These are phyloP conservation scores for Tragelaphus eurycerus DNA, from an alignment of 2,797 vertebrate genomes.

Conservation along the genomic window DNA sequence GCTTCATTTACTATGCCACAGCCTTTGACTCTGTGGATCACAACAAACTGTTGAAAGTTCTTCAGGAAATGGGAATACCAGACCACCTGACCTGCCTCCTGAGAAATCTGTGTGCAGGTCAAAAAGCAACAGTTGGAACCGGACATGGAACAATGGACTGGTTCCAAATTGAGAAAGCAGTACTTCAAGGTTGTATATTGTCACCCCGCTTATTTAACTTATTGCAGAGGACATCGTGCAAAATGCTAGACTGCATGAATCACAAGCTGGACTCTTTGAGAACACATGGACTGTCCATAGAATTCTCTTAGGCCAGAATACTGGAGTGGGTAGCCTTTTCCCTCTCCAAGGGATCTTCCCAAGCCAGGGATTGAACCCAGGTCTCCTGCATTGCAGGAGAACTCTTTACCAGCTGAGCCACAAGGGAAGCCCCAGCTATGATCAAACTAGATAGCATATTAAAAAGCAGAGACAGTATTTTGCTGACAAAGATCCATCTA, in stretches of 20 bases:
- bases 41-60: not conserved
- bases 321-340: not conserved
- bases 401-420: not conserved
- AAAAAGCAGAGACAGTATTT: too few species aligned
- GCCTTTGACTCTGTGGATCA: not conserved
- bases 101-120: not conserved
- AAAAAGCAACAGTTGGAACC: not conserved
- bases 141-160: not conserved
- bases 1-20: not conserved
- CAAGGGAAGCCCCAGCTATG: not conserved
- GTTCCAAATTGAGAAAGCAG: not conserved
- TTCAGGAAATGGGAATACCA: not conserved
- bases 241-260: not conserved
- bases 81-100: not conserved
- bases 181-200: not conserved
- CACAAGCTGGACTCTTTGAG: not conserved
- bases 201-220: not conserved
- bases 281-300: not conserved
- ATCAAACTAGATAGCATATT: not conserved
- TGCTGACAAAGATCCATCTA: too few species aligned
- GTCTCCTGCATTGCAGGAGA: not conserved
- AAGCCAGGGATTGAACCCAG: not conserved
- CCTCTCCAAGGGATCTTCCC: not conserved
- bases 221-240: not conserved
- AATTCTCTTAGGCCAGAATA: not conserved